These are phyloP conservation scores for Poecilia wingei DNA, from an alignment of 2,797 vertebrate species.

Conservation along the genomic window DNA sequence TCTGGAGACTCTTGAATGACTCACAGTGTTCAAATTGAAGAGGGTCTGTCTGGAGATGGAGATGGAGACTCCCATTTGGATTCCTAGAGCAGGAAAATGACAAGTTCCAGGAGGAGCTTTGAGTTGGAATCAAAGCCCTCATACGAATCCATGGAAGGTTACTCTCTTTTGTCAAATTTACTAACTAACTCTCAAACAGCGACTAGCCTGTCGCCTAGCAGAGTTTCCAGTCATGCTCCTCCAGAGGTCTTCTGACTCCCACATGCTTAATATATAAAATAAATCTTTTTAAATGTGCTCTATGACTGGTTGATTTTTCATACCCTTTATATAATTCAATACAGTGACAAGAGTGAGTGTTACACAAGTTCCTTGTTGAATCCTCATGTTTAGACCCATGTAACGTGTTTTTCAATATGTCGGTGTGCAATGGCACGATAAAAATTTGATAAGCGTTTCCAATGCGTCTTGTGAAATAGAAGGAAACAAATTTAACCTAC, in stretches of 20 bases:
- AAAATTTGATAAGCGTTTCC: background rate
- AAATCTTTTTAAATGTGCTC: background rate
- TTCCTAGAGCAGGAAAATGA: background rate
- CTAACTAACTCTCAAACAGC: background rate
- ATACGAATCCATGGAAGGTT: background rate
- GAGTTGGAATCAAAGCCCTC: background rate
- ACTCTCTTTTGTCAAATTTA: background rate
- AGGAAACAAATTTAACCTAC: background rate
- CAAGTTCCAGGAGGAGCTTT: background rate
- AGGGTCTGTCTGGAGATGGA: background rate
- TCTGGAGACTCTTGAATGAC: background rate
- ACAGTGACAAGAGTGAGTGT: background rate
- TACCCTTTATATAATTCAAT: background rate
- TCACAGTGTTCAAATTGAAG: background rate
- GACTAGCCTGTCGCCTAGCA: background rate
- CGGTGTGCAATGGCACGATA: background rate
- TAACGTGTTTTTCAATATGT: background rate
- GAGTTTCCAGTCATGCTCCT: background rate
- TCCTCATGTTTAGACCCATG: background rate
- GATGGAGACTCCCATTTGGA: background rate
- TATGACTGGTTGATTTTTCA: background rate
- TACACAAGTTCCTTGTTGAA: background rate
- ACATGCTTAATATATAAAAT: background rate
- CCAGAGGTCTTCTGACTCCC: background rate
- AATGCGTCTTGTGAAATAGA: background rate